Percentiles rank a stretch among this genome's conserved stretches.
These are phyloP conservation scores for Apotomis capreana DNA, from an alignment of 2,888 invertebrate genomes.

Conservation along the genomic window DNA sequence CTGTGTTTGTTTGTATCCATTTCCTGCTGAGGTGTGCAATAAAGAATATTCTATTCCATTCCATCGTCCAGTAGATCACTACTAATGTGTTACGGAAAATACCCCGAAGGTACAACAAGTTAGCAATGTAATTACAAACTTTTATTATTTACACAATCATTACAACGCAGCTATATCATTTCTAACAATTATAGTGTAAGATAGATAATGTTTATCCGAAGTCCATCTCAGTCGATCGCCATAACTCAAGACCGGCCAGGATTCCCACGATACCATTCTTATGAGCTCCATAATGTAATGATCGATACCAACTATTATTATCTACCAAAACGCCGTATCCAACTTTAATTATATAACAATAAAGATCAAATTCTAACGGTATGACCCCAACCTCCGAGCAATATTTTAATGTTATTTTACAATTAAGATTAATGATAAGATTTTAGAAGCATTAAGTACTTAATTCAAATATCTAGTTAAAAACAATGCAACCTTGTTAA, in stretches of 20 bases:
- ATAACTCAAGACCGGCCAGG: conserved; percentile 73
- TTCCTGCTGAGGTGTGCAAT: too few relatives aligned
- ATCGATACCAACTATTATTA: conserved; percentile 74
- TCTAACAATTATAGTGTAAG: conserved; percentile 43
- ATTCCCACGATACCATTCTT: conserved; percentile 83
- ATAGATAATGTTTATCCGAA: conserved; percentile 50
- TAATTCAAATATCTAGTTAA: conserved; percentile 81
- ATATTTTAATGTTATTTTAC: conserved; percentile 83
- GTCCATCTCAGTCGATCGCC: conserved; percentile 58
- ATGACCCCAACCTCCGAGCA: conserved; percentile 61
- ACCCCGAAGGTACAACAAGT: conserved; percentile 38
- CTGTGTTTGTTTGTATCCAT: too few relatives aligned
- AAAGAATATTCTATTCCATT: background rate
- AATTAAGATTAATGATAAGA: conserved; percentile 84
- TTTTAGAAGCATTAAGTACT: conserved; percentile 79
- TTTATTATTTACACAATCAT: conserved; percentile 41
- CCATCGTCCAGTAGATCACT: conserved; percentile 23
- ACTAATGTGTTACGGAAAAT: conserved; percentile 29
- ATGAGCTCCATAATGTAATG: conserved; percentile 74
- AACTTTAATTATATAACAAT: conserved; percentile 59
- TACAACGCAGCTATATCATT: conserved; percentile 37
- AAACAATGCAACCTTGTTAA: conserved; percentile 68
- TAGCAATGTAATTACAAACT: conserved; percentile 39
- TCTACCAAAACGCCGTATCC: conserved; percentile 54
- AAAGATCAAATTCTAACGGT: conserved; percentile 60